Percentiles rank a stretch among this genome's conserved stretches.
These are phyloP conservation scores for Calephelis perditalis DNA, from an alignment of 2,888 invertebrate genomes.

Conservation along the genomic window DNA sequence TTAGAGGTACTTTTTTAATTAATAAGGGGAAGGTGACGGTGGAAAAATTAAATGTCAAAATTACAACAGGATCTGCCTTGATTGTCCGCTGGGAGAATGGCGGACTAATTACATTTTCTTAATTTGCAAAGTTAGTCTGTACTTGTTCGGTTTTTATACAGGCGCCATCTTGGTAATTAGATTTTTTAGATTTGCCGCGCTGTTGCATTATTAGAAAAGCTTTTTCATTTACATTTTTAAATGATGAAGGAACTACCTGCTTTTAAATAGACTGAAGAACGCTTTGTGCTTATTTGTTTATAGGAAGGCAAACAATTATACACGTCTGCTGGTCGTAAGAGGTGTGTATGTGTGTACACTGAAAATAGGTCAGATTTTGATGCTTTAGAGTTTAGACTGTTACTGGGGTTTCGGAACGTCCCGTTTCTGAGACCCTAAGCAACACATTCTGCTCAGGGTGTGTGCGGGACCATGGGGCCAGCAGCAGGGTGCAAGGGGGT, in stretches of 20 bases:
- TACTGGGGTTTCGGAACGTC: no score
- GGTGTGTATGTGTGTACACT: no score
- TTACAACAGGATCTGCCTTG: conserved; percentile 21
- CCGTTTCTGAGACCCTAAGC: no score
- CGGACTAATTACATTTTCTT: conserved; percentile 75
- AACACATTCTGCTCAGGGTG: no score
- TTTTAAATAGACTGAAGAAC: no score
- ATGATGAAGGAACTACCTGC: neutral
- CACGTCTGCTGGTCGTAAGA: no score
- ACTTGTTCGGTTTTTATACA: conserved; percentile 8
- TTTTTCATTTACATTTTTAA: conserved; percentile 1
- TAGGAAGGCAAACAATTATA: no score
- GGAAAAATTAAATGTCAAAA: conserved; percentile 13
- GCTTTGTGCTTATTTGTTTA: no score
- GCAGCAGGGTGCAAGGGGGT: no score
- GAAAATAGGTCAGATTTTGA: no score
- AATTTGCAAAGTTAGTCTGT: conserved; percentile 64
- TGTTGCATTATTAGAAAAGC: conserved; percentile 5
- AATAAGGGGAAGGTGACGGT: conserved; percentile 13
- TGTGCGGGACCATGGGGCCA: no score
- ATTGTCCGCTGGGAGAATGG: conserved; percentile 28
- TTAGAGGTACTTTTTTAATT: conserved; percentile 64
- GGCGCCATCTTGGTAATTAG: conserved; percentile 10
- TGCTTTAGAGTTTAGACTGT: no score
- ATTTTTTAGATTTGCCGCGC: conserved; percentile 8